Base-by-base conservation (phyloP, 2,888 invertebrate genomes). In the Catocala fraxini region DNA sequence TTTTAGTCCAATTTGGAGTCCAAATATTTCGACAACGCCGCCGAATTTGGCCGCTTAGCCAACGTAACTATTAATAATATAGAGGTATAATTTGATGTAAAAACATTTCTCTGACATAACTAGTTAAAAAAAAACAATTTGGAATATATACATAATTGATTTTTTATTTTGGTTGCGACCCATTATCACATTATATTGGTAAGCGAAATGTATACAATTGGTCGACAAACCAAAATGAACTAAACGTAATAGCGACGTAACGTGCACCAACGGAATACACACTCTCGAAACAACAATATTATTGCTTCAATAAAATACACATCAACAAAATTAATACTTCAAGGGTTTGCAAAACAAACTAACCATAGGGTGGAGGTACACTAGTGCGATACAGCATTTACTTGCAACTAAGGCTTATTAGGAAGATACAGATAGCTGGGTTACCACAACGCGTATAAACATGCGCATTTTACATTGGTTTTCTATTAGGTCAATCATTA, bases 261-360 rank as follows among this genome's bases (percentile, higher is more conserved):
- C n/a, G 42, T 53, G 48, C 53, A 52, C 41, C 12, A 49, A 53
- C 35, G 45, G 13, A 58, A 51, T 55, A 52, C 51, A 15, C 56
- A 35, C 12, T 43, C 51, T 51, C 15, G 48, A 53, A 43, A 39
- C 35, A 60, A 59, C 25, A 64, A 53, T 45, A 59, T 49, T 59
- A 45, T 51, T 59, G 62, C 65, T 65, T 56, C 47, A 71, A 58
- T 61, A 70, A 72, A 63, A 71, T 63, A 70, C 68, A 68, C 59
- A 54, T 73, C 57, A 77, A 81, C 74, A 74, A 76, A 73, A 77
- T 70, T 81, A 81, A 80, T 81, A 81, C 82, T 81, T 76, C 56
- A 73, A 51, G 63, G 73, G 71, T 60, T 76, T 70, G 75, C 67
- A 64, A 61, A 70, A 73, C 56, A 59, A 65, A 62, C 59, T 63